Base-by-base conservation (phyloP, 1,140 invertebrate genomes). In the Drosophila mauritiana region DNA sequence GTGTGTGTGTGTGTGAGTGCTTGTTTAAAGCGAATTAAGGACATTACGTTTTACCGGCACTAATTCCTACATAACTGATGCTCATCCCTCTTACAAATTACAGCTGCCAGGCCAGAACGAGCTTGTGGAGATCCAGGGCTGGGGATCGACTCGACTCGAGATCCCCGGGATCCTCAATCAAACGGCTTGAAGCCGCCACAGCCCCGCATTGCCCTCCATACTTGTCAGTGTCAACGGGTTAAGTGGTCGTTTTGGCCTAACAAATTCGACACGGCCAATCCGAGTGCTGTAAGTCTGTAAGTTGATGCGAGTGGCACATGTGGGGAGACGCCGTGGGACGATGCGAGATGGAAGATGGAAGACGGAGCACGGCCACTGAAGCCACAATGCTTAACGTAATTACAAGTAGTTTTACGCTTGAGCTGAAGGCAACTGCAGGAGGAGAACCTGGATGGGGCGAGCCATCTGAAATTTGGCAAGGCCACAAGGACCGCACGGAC, bases 341-440 rank as follows among this genome's bases (percentile, higher is more conserved):
- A 10, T 31, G 31, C 7, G 2, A 31, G 31, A 31, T 27, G 27
- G 27, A 27, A 27, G 27, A 27, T 31, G 25, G 54, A 34, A 17
- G 51, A 61, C 39, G 45, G 20, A 37, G 49, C 46, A 52, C 40
- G 53, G 78, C 46, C 39, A 63, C 58, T 63, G 57, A 54, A 68
- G 75, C 62, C 78, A 64, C 73, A 77, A 89, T 89, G 72, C 79
- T 89, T 88, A 89, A 77, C 76, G 76, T 88, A 88, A 88, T 88
- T 88, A 89, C 85, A 89, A 88, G 70, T 80, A 89, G 67, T 89
- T 79, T 77, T 82, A 88, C 70, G 70, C 51, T 75, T 74, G 55
- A 69, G 61, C 75, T 61, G 46, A 31, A 45, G 57, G 49, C 53
- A 57, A 31, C 36, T 51, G 42, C 45, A 55, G 27, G 37, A 51